Base-by-base conservation (phyloP, 35 echinoderm and acorn worm species). In the Heliocidaris erythrogramma region DNA sequence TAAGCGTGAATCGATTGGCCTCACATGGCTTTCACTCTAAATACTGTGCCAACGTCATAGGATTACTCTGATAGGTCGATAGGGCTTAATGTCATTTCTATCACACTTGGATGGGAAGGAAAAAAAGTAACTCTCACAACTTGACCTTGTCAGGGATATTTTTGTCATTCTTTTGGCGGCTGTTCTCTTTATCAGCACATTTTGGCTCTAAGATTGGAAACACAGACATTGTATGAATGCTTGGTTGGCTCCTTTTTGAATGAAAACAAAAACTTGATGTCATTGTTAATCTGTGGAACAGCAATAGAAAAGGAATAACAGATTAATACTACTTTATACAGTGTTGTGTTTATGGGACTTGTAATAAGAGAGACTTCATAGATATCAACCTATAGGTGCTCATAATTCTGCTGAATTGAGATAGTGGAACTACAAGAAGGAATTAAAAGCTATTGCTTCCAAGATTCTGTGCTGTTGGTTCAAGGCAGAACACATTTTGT, bases 141-240 rank as follows among this genome's bases (percentile, higher is more conserved):
- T 89, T 89, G 87, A 89, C 87, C 87, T 89, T 89, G 87, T 89
- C 47, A 47, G 87, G 31, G 31, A 48, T 89, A 89, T 47, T 89
- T 89, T 89, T 47, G 87, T 89, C 87, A 32, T 32, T 89, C 87
- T 32, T 89, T 47, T 89, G 87, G 47, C 87, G 29, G 11, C 87
- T 89, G 18, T 48, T 89, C 65, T 78, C 27, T 78, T 27, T 27
- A 78, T 78, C 27, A 78, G 65, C 65, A 78, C 65, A 78, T 78
- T n/a, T 78, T 78, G 52, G 65, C 27, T 78, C 27, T 18, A 78
- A 78, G 27, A 7, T 78, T 78, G 65, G 21, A 78, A 78, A 78
- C 65, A 78, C 65, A 56, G 14, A 27, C 65, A 78, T 5, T 27
- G 17, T n/a, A 78, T 18, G 8, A 5, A 27, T 78, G 65, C 65